Base-by-base conservation (phyloP, 2,888 invertebrate species). In the Priocnemis perturbator region DNA sequence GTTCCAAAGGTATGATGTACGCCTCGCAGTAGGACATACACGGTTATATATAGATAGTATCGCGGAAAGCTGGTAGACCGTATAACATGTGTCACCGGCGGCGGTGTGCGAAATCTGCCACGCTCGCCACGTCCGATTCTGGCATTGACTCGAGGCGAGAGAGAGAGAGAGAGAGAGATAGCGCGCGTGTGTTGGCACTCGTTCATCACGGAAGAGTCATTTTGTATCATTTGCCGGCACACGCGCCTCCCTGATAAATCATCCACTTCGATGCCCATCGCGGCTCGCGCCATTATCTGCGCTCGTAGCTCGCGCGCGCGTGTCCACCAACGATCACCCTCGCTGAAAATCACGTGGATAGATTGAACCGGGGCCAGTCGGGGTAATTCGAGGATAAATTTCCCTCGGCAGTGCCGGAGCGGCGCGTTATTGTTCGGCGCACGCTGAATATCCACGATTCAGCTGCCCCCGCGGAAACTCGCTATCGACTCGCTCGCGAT, bases 201-300 rank as follows among this genome's bases (percentile, higher is more conserved):
- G 37, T 37, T 37, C 37, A 37, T 37, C 37, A 11, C 37, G 37
- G 26, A 26, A 26, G 26, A 37, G 74, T 83, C 82, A 86, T 88
- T 87, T 86, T 83, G 84, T 86, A 88, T 86, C 85, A 85, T 86
- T 87, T 86, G 83, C 81, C 81, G 85, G 77, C 86, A 80, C 85
- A 84, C 83, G 82, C 77, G 69, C 19, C 17, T 61, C 81, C 72
- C 76, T 83, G 85, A 88, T 87, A 87, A 87, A 87, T 87, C 85
- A 87, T 84, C 81, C 81, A 73, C 81, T 78, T 78, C 67, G 73
- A 67, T 74, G 72, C 75, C 30, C 47, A 63, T 52, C 47, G 56
- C 65, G 64, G 78, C 71, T 63, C 76, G 78, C 59, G 65, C 19
- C 81, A 83, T 83, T 83, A 83, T 74, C 78, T 74, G 17, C 19